phyloP scores from a whole-genome alignment of 2,113 vertebrate species.

The Megaceryle torquata region DNA sequence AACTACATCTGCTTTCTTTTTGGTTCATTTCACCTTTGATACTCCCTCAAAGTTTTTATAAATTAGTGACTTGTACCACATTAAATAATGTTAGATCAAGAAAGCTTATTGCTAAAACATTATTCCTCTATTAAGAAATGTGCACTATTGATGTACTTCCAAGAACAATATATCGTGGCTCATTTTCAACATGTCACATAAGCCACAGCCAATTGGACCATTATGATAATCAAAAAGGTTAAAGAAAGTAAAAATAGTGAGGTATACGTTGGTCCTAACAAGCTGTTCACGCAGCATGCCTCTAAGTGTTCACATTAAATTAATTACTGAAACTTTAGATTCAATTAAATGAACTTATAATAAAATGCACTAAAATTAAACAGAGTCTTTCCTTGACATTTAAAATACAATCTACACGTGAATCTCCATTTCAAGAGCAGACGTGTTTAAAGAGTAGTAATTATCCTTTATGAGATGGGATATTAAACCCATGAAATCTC shows the following conservation, averaged over 20 bases:
- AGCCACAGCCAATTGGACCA: conserved; percentile 22
- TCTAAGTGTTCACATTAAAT: conserved; percentile 8
- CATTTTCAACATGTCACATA: not conserved
- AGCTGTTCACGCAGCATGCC: conserved; percentile 9
- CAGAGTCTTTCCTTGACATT: conserved; percentile 8
- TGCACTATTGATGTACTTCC: not conserved
- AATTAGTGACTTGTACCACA: not conserved
- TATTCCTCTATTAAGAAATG: not conserved
- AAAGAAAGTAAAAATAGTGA: not conserved
- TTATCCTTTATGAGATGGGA: conserved; percentile 46
- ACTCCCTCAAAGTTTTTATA: not conserved
- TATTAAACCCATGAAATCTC: conserved; percentile 19
- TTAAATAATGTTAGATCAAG: not conserved
- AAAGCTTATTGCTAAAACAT: not conserved
- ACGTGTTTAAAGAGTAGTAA: conserved; percentile 33
- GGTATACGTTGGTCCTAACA: not conserved
- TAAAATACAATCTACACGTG: conserved; percentile 51
- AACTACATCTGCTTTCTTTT: not conserved
- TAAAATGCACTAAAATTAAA: conserved; percentile 40
- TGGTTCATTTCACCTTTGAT: not conserved
- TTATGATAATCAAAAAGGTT: not conserved
- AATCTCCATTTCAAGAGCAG: conserved; percentile 20
- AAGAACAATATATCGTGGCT: not conserved
- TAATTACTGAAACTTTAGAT: conserved; percentile 59
- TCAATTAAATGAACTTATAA: conserved; percentile 56